These are phyloP conservation scores for Sesamia nonagrioides DNA, from an alignment of 1,140 invertebrate species.

Conservation along the genomic window DNA sequence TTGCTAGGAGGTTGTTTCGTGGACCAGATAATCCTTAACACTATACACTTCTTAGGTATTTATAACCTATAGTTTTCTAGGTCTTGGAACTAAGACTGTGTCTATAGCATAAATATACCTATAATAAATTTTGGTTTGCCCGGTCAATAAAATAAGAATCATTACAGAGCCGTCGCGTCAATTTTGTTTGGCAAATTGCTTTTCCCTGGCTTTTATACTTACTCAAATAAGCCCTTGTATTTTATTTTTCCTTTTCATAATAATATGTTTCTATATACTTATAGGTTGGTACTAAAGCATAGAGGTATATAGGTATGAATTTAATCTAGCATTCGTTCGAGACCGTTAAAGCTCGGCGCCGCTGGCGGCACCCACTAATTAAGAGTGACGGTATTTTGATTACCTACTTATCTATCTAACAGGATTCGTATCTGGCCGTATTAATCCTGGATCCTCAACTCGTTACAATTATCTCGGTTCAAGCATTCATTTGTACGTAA, in stretches of 20 bases:
- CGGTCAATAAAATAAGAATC: not conserved
- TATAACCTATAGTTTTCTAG: not conserved
- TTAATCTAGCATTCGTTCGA: constrained; percentile 26
- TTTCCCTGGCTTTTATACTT: not conserved
- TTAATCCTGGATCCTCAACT: constrained; percentile 69
- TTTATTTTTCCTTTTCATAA: constrained; percentile 20
- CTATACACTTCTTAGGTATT: not conserved
- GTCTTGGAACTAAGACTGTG: not conserved
- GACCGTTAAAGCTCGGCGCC: constrained; percentile 46
- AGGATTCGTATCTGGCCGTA: constrained; percentile 64
- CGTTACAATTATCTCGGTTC: constrained; percentile 70
- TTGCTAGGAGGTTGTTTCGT: not conserved
- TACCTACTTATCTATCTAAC: constrained; percentile 76
- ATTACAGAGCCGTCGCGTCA: not conserved
- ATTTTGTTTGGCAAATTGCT: not conserved
- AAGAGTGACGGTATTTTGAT: constrained; percentile 83
- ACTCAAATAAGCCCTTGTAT: not conserved
- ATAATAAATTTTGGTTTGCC: no score
- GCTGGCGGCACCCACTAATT: constrained; percentile 69
- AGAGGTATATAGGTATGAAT: constrained; percentile 15
- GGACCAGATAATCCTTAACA: constrained; percentile 4
- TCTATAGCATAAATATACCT: not conserved
- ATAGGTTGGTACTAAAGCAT: not conserved
- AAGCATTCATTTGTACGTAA: constrained; percentile 67
- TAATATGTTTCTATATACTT: not conserved